Conservation (phyloP, 2,113 vertebrate species). For the Pedetes capensis region DNA sequence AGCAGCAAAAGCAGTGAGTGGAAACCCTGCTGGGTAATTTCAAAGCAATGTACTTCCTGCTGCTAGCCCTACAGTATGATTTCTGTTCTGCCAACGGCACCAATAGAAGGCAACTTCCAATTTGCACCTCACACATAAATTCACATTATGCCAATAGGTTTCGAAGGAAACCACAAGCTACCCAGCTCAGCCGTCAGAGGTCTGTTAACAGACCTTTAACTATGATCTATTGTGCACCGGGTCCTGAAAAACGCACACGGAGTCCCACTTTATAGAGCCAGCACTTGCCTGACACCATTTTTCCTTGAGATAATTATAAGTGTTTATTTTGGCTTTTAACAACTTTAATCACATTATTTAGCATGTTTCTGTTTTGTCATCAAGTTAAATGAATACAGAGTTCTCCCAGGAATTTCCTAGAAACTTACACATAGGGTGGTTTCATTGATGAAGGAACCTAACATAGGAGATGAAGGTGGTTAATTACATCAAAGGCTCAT, state of each 20-base stretch:
- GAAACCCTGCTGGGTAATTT: constrained; percentile 86
- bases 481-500: constrained; percentile 69
- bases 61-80: constrained; percentile 85
- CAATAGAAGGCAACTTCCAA: constrained; percentile 83
- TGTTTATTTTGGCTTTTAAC: constrained; percentile 91
- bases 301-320: constrained; percentile 87
- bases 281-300: constrained; percentile 73
- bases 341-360: constrained; percentile 89
- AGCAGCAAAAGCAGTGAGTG: constrained; percentile 68
- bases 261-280: constrained; percentile 81
- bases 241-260: constrained; percentile 80
- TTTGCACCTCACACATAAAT: constrained; percentile 89
- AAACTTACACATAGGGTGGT: constrained; percentile 28
- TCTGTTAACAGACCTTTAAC: constrained; percentile 89
- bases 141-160: constrained; percentile 85
- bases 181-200: constrained; percentile 82
- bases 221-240: constrained; percentile 83
- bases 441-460: constrained; percentile 66
- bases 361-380: constrained; percentile 82
- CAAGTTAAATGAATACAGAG: constrained; percentile 73
- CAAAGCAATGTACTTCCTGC: constrained; percentile 87
- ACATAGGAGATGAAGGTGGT: constrained; percentile 41
- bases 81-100: constrained; percentile 83
- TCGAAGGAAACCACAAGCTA: constrained; percentile 84
- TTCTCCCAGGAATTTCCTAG: constrained; percentile 62